Conservation (phyloP, 2,113 vertebrate genomes). For the Phoxinus phoxinus region DNA sequence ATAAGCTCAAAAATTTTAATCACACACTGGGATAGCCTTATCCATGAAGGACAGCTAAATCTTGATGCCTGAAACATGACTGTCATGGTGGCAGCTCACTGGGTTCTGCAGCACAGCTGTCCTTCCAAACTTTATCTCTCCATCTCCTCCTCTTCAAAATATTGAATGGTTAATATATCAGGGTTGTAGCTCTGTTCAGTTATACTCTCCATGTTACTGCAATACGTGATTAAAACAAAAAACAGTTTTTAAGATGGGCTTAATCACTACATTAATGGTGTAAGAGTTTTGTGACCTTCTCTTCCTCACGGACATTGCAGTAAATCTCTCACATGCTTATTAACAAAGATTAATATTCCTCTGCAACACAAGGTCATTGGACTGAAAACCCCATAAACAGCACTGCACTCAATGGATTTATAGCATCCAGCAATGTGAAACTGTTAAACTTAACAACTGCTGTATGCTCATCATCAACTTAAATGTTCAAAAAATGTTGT, state of each 20-base stretch:
- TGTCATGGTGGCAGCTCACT: neutral
- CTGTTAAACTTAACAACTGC: neutral
- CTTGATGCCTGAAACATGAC: too few relatives aligned
- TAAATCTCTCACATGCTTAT: conserved; percentile 43
- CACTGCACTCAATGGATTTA: neutral
- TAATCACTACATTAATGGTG: conserved; percentile 9
- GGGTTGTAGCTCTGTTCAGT: neutral
- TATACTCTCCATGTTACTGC: neutral
- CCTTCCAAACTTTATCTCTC: too few relatives aligned
- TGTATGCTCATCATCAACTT: neutral
- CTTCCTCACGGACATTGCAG: neutral
- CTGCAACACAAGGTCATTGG: conserved; percentile 55
- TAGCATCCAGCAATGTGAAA: neutral
- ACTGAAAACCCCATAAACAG: conserved; percentile 42
- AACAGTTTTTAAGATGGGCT: neutral
- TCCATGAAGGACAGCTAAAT: too few relatives aligned
- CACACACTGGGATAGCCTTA: neutral
- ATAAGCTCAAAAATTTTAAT: neutral
- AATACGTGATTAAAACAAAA: conserved; percentile 30
- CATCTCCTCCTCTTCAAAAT: too few relatives aligned
- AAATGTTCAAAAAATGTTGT: neutral
- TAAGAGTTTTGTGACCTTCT: conserved; percentile 54
- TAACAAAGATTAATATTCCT: conserved; percentile 60
- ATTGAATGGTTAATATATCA: neutral
- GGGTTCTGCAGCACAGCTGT: too few relatives aligned